A percentile compares a stretch with the other conserved stretches of the same genome.
Evolutionary conservation across 2,113 vertebrate species (phyloP).

Genomic region (Pardalotus punctatus): DNA sequence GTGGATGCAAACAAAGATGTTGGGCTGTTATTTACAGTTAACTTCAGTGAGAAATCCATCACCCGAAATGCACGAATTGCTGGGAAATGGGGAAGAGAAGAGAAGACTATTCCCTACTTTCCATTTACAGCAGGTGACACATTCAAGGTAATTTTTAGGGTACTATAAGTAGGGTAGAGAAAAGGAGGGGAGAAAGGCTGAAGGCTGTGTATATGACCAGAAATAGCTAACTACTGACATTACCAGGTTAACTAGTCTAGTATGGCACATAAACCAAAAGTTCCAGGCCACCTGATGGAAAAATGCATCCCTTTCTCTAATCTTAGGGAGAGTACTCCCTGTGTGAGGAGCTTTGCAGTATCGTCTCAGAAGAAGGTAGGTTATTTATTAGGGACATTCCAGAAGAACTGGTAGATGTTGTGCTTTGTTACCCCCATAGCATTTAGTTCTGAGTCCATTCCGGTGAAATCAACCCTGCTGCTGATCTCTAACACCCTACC

Average conservation of each 20-base stretch:
- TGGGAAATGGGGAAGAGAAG: slow-evolving; percentile 84
- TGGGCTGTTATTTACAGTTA: slow-evolving; percentile 82
- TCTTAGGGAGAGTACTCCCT: not conserved
- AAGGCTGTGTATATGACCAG: not conserved
- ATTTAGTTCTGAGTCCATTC: not conserved
- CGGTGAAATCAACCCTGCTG: not conserved
- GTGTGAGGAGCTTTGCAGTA: not conserved
- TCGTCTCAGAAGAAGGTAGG: not conserved
- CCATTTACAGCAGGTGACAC: slow-evolving; percentile 84
- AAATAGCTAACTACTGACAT: not conserved
- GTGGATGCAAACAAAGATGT: slow-evolving; percentile 78
- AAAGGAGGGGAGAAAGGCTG: not conserved
- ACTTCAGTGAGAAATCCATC: slow-evolving; percentile 82
- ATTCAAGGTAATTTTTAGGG: slow-evolving; percentile 80
- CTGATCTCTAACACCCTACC: not conserved
- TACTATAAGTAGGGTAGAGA: not conserved
- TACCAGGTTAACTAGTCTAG: not conserved
- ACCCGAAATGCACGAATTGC: slow-evolving; percentile 81
- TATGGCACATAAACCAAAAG: not conserved
- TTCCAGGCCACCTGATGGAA: not conserved
- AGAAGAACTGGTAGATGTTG: not conserved
- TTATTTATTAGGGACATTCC: not conserved
- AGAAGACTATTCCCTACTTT: slow-evolving; percentile 86
- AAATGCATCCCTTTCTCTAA: not conserved
- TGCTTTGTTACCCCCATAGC: not conserved